A percentile compares a stretch with the other conserved stretches of the same genome.
phyloP scores from a whole-genome alignment of 2,113 vertebrate species.

The Tychaedon coryphoeus region DNA sequence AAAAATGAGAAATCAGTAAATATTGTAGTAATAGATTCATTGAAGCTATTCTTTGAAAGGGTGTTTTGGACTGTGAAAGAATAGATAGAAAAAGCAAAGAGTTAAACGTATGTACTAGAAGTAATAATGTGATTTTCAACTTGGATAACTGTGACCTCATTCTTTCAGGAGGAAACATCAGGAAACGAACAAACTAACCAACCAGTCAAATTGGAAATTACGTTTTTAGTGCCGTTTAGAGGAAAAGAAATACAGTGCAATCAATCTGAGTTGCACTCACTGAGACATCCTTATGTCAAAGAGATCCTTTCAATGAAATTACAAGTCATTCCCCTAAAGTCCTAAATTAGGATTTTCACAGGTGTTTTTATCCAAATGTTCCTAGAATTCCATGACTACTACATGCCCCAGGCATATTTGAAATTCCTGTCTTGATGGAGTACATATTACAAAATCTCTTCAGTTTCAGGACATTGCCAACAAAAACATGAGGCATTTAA shows the following conservation, averaged over 20 bases:
- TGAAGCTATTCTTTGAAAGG: neutral
- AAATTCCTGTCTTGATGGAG: neutral
- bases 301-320: neutral
- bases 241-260: neutral
- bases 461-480: neutral
- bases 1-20: neutral
- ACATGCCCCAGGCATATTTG: neutral
- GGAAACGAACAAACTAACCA: slow-evolving; percentile 23
- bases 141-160: neutral
- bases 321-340: neutral
- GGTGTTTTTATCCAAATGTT: neutral
- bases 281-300: neutral
- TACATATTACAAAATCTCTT: neutral
- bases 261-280: neutral
- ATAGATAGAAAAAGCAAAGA: neutral
- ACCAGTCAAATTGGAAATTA: slow-evolving; percentile 14
- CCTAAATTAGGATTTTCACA: neutral
- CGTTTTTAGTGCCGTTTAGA: neutral
- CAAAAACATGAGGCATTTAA: neutral
- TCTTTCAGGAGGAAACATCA: neutral
- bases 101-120: neutral
- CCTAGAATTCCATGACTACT: neutral
- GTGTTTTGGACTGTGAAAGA: neutral
- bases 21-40: neutral
- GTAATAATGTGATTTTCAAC: slow-evolving; percentile 25